Evolutionary conservation across 2,888 invertebrate genomes (phyloP).

Genomic region (Iselma pallidipennis): DNA sequence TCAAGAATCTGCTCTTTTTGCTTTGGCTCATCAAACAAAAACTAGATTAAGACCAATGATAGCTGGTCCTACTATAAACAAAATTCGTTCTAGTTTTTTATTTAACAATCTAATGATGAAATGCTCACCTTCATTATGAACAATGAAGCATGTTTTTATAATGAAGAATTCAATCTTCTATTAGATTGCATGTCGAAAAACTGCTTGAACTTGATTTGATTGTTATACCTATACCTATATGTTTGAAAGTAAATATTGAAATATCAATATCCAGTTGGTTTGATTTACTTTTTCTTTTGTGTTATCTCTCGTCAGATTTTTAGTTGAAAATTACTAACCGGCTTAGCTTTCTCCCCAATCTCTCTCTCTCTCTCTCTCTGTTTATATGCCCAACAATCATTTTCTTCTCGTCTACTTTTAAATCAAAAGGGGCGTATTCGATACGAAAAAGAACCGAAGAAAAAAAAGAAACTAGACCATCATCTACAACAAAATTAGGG

Average conservation of each 20-base stretch:
- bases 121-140: too few species aligned
- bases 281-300: background rate
- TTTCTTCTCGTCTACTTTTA: conserved; percentile 11
- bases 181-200: background rate
- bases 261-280: background rate
- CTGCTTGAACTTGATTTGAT: background rate
- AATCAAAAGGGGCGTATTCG: conserved; percentile 31
- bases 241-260: background rate
- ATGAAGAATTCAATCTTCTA: background rate
- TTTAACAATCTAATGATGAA: too few species aligned
- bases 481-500: conserved; percentile 33
- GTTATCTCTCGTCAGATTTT: background rate
- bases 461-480: background rate
- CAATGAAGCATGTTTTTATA: too few species aligned
- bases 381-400: background rate
- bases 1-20: too few species aligned
- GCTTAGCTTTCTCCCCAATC: too few species aligned
- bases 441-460: conserved; percentile 3
- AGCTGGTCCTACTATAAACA: too few species aligned
- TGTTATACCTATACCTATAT: too few species aligned
- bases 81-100: too few species aligned
- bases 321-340: background rate
- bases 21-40: too few species aligned
- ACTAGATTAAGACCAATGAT: too few species aligned
- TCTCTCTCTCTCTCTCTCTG: background rate